phyloP scores from a whole-genome alignment of 2,113 vertebrate genomes.

The Lagopus leucura region DNA sequence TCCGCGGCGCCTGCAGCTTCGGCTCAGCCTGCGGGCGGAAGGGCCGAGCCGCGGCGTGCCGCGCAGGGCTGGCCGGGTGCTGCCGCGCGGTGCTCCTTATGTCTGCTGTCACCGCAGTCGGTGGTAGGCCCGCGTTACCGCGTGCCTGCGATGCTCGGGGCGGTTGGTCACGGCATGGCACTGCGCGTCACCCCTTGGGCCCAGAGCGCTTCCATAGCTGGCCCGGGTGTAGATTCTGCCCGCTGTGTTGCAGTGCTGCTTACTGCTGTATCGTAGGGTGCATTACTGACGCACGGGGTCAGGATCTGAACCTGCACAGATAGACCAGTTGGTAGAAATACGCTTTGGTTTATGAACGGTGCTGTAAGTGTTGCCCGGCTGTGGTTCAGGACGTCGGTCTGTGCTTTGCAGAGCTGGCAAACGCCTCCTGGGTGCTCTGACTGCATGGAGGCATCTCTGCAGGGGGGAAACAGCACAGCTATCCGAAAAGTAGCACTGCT shows the following conservation, averaged over 20 bases:
- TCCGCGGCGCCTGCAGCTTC: too few relatives aligned
- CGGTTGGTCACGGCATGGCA: neutral
- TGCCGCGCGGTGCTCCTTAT: too few relatives aligned
- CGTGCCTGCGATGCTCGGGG: too few relatives aligned
- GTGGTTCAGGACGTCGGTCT: rapidly evolving
- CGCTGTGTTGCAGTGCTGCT: too few relatives aligned
- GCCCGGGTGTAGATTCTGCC: neutral
- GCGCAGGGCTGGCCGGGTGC: too few relatives aligned
- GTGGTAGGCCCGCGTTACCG: too few relatives aligned
- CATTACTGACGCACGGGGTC: too few relatives aligned
- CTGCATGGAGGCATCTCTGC: rapidly evolving
- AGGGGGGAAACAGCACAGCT: rapidly evolving
- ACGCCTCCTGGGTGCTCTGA: rapidly evolving
- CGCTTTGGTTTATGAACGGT: neutral
- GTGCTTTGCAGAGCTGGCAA: neutral
- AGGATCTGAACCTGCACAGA: neutral
- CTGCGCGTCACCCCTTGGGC: neutral
- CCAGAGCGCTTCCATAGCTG: neutral
- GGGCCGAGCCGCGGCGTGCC: too few relatives aligned
- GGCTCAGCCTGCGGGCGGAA: too few relatives aligned
- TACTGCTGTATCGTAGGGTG: rapidly evolving
- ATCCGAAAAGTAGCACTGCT: rapidly evolving
- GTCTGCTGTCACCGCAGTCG: too few relatives aligned
- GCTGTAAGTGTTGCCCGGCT: neutral
- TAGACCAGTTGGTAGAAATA: rapidly evolving